Percentiles rank a stretch among this genome's conserved stretches.
These are phyloP conservation scores for Setophaga coronata DNA, from an alignment of 2,113 vertebrate genomes.

Conservation along the genomic window DNA sequence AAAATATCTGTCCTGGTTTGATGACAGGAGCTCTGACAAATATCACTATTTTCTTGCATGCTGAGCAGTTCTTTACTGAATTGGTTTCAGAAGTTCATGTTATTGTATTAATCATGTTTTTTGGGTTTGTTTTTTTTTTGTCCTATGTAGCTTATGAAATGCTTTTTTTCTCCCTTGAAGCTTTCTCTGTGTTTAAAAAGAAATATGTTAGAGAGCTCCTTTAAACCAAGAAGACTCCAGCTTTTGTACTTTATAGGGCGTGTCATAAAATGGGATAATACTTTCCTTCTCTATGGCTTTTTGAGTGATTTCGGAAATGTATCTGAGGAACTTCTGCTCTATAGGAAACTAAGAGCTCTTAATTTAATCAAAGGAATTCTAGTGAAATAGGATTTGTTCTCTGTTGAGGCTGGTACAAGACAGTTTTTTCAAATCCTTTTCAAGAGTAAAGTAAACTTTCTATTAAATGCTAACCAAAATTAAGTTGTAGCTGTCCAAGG, in stretches of 20 bases:
- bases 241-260: neutral
- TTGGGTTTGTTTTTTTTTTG: neutral
- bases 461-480: neutral
- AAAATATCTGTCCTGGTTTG: neutral
- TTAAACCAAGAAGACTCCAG: neutral
- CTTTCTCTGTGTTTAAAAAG: neutral
- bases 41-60: neutral
- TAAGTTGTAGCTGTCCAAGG: neutral
- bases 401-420: neutral
- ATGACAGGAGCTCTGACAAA: neutral
- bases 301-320: neutral
- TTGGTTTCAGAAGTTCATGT: neutral
- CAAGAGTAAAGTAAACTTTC: neutral
- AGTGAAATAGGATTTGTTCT: neutral
- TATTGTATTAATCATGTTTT: neutral
- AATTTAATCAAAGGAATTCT: neutral
- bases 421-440: neutral
- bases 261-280: neutral
- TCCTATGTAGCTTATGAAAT: neutral
- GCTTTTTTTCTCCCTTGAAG: neutral
- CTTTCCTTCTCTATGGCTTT: neutral
- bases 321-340: neutral
- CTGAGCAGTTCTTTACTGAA: neutral
- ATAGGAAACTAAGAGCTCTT: neutral
- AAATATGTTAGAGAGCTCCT: neutral